A percentile compares a stretch with the other conserved stretches of the same genome.
These are phyloP conservation scores for Psittacula cyanocephala DNA, from an alignment of 2,113 vertebrate genomes.

Conservation along the genomic window DNA sequence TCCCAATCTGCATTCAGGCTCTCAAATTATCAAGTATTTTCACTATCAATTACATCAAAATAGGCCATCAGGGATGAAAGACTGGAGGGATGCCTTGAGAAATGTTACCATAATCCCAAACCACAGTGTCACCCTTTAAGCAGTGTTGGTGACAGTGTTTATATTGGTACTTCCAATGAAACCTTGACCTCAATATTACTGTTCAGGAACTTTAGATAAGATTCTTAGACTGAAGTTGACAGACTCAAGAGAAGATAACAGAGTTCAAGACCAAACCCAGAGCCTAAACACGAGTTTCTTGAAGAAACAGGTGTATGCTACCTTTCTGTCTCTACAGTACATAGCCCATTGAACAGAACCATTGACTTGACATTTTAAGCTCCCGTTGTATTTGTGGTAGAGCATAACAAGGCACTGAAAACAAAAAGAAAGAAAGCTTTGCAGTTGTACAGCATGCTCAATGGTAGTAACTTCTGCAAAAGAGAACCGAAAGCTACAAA, in stretches of 20 bases:
- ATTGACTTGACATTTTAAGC: neutral
- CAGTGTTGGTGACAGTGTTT: neutral
- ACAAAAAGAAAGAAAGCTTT: neutral
- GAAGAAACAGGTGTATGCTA: neutral
- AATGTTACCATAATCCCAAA: neutral
- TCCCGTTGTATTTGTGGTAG: neutral
- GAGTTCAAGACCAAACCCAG: neutral
- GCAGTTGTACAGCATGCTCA: neutral
- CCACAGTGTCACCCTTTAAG: neutral
- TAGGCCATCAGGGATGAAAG: neutral
- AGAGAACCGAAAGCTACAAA: neutral
- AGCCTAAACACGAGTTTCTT: neutral
- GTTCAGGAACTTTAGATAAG: neutral
- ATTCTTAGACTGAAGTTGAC: neutral
- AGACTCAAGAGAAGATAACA: neutral
- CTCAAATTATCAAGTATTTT: neutral
- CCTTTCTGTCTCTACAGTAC: neutral
- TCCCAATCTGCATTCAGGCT: neutral
- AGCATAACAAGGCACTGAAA: neutral
- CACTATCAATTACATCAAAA: neutral
- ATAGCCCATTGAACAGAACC: neutral
- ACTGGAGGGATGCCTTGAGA: neutral
- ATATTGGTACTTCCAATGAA: neutral
- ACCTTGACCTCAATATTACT: neutral
- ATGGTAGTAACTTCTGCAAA: neutral